Base-by-base conservation (phyloP, 2,888 invertebrate species). In the Tenthredo scrophulariae region DNA sequence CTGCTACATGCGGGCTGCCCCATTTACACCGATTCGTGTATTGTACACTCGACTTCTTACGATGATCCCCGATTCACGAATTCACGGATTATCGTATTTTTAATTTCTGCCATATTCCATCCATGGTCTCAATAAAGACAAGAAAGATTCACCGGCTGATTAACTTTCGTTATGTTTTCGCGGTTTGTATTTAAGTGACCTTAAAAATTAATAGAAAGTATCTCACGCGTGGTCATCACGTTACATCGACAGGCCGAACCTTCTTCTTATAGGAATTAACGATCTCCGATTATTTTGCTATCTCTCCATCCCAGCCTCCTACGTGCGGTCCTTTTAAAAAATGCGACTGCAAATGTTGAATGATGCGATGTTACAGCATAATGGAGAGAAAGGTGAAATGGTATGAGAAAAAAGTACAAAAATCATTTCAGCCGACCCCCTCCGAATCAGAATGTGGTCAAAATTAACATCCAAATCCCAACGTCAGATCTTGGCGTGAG, bases 141-240 rank as follows among this genome's bases (percentile, higher is more conserved):
- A 18, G 1, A 15, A 4, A 46, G 4, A 46, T 6, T 50, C 6
- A 1, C 18, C 7, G n/a, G n/a, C n/a, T n/a, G 7, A 54, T 54
- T 54, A 54, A 54, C 54, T 54, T n/a, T 54, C 54, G n/a, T n/a
- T n/a, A 54, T 54, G n/a, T 54, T 54, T 46, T 46, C 46, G 50
- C n/a, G 6, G n/a, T 6, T n/a, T n/a, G 5, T 50, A n/a, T 54
- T n/a, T 54, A n/a, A 10, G 6, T 54, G 54, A n/a, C 54, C 54
- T 54, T 54, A 54, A 54, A 54, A 54, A n/a, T 54, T 6, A 6
- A n/a, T 54, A 54, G 54, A 54, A 54, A 54, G 54, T 54, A n/a
- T 54, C n/a, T 54, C 7, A 7, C n/a, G n/a, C n/a, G 54, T 18
- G n/a, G 54, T 54, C 5, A 54, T n/a, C n/a, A 7, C n/a, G 2